phyloP scores from a whole-genome alignment of 2,888 invertebrate genomes.

The Troides oblongomaculatus region DNA sequence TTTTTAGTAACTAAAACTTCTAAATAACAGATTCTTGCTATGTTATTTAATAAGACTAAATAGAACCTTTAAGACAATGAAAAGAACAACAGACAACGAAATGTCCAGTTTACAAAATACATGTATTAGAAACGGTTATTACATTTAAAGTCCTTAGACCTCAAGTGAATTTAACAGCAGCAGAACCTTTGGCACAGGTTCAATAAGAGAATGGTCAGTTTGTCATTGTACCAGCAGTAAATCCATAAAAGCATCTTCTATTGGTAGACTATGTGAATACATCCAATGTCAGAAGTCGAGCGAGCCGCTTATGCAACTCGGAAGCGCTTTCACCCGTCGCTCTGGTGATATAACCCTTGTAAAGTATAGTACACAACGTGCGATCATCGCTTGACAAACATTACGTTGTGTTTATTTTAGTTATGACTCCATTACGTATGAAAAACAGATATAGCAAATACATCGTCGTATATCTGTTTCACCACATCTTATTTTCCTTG shows the following conservation, averaged over 20 bases:
- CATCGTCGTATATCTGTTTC: background rate
- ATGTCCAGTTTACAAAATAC: too few relatives aligned
- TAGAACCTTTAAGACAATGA: too few relatives aligned
- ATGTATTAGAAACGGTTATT: too few relatives aligned
- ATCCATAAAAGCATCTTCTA: background rate
- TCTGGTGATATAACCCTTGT: conserved; percentile 19
- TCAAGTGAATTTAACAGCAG: too few relatives aligned
- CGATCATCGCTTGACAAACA: conserved; percentile 14
- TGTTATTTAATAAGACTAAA: too few relatives aligned
- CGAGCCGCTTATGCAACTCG: conserved; percentile 23
- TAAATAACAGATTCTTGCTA: too few relatives aligned
- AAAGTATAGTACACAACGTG: conserved; percentile 4
- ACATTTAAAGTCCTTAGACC: too few relatives aligned
- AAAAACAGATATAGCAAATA: background rate
- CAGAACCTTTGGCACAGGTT: too few relatives aligned
- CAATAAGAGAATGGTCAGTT: background rate
- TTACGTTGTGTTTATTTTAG: conserved; percentile 6
- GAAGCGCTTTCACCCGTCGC: conserved; percentile 27
- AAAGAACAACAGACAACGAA: too few relatives aligned
- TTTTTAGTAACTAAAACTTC: too few relatives aligned
- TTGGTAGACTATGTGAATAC: conserved; percentile 2
- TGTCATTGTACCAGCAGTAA: background rate
- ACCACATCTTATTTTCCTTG: too few relatives aligned
- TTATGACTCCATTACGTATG: background rate
- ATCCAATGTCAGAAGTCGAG: conserved; percentile 25